A percentile compares a stretch with the other conserved stretches of the same genome.
phyloP scores from a whole-genome alignment of 2,888 invertebrate genomes.

The Patella ulyssiponensis region DNA sequence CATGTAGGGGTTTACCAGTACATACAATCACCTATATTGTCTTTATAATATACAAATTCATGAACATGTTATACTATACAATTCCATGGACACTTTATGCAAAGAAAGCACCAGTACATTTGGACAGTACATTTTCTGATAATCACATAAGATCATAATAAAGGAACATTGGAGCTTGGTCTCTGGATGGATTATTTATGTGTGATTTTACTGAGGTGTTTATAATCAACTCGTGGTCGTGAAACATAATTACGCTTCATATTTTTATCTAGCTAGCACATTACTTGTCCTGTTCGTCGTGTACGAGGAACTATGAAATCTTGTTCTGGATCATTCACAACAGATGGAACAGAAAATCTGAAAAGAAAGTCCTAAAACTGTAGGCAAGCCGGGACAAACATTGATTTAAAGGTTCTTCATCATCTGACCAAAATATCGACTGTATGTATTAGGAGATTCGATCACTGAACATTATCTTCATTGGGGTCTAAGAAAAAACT shows the following conservation, averaged over 20 bases:
- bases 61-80: no score
- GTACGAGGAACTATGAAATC: constrained; percentile 27
- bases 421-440: neutral
- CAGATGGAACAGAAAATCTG: constrained; percentile 49
- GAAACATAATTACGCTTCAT: constrained; percentile 41
- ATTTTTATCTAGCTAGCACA: constrained; percentile 42
- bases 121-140: no score
- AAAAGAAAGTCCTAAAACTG: neutral
- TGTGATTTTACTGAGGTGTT: no score
- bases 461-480: neutral
- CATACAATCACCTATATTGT: no score
- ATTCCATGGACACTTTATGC: no score
- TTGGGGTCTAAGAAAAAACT: neutral
- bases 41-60: no score
- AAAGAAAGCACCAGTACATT: no score
- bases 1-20: no score
- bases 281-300: constrained; percentile 46
- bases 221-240: no score
- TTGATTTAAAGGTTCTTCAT: neutral
- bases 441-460: neutral
- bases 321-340: constrained; percentile 35
- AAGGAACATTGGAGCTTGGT: no score
- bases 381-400: neutral
- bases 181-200: no score
- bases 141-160: no score